Evolutionary conservation across 2,888 invertebrate genomes (phyloP), one percentile per base, ranked within the genome.

Genomic region (Sarcophaga rosellei): DNA sequence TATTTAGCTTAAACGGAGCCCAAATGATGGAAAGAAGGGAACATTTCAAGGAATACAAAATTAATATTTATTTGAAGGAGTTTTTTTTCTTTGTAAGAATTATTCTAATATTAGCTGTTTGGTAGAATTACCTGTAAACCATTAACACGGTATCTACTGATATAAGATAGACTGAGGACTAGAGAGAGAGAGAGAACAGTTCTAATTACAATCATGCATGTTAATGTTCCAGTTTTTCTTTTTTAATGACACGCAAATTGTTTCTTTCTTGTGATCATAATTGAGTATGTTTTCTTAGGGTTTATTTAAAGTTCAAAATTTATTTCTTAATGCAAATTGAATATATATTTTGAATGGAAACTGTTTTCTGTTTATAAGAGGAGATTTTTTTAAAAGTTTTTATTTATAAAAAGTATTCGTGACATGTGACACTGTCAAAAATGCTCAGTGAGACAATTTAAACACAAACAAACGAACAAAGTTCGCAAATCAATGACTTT

Each of bases 191-290:
- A 35, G 35, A 35, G 35, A 35, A 8, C 8, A 35, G 8, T 35
- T 57, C 57, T 75, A 75, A 75, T 75, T 75, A 75, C 65, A 57
- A 66, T 65, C 57, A 75, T 75, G 66, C 66, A 75, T 63, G 74
- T 44, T 59, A 57, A 8, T 59, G 35, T 21, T 17, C 5, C 20
- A 15, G 53, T 17, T 53, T 53, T 17, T 15, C 4, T 53, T 0
- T 53, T 53, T 53, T 15, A 53, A 53, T 53, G 17, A 53, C 53
- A 53, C 53, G 53, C 53, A 53, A 53, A 53, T 53, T 35, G 35
- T 35, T 35, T 35, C 10, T 35, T 35, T 35, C 35, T 35, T 35
- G 10, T 10, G 10, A 35, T 35, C 35, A 35, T 35, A 35, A 35
- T 10, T 35, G 35, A 35, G 17, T 17, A 25, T 79, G 69, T 66